Evolutionary conservation across 2,797 vertebrate species (phyloP).

Genomic region (Cetoscarus ocellatus): DNA sequence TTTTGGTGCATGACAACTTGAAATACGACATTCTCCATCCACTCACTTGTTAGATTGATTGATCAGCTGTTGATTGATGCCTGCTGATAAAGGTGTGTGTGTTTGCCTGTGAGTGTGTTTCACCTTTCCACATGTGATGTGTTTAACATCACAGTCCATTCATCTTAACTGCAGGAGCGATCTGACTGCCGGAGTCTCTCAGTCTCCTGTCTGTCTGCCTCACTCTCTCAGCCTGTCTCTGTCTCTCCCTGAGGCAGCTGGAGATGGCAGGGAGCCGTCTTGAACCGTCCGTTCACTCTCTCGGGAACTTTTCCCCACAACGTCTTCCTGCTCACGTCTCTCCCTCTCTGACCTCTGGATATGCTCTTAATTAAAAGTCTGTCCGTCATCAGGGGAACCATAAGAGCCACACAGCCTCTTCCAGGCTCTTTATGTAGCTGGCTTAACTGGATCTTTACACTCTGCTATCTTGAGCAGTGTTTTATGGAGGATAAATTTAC

Average conservation of each 20-base stretch:
- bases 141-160: slow-evolving; percentile 65
- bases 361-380: slow-evolving; percentile 56
- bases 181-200: slow-evolving; percentile 68
- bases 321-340: slow-evolving; percentile 21
- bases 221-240: slow-evolving; percentile 50
- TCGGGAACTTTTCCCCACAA: slow-evolving; percentile 48
- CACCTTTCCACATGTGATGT: slow-evolving; percentile 46
- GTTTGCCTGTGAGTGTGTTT: slow-evolving; percentile 31
- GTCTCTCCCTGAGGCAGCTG: slow-evolving; percentile 55
- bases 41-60: slow-evolving; percentile 57
- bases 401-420: slow-evolving; percentile 30
- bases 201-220: slow-evolving; percentile 58
- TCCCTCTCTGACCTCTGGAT: slow-evolving; percentile 46
- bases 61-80: slow-evolving; percentile 56
- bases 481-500: background rate
- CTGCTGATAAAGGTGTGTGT: slow-evolving; percentile 60
- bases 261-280: slow-evolving; percentile 42
- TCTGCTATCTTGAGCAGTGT: slow-evolving; percentile 17
- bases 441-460: background rate
- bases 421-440: slow-evolving; percentile 6
- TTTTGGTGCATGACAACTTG: slow-evolving; percentile 19
- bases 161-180: slow-evolving; percentile 70
- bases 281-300: slow-evolving; percentile 44
- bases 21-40: slow-evolving; percentile 44
- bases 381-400: slow-evolving; percentile 31